Evolutionary conservation across 2,888 invertebrate genomes (phyloP), one percentile per base, ranked within the genome.

Genomic region (Ornithoptera alexandrae): DNA sequence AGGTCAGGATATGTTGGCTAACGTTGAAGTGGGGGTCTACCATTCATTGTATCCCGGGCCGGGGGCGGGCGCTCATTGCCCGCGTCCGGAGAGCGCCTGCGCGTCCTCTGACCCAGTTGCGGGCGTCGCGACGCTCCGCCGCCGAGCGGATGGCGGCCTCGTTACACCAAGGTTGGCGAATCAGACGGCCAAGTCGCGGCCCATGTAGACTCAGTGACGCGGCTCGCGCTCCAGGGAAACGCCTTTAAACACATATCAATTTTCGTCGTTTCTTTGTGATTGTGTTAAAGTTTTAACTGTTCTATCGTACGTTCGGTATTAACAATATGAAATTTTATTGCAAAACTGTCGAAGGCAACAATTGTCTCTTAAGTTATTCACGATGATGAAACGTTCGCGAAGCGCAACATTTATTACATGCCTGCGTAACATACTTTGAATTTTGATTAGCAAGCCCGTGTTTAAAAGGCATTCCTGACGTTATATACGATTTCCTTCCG

Each of bases 21-120:
- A 70, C 70, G 65, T 66, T 67, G 62, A 75, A 83, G 82, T 81
- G 84, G 85, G 86, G 87, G 84, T 85, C 87, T 79, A 79, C 87
- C 87, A 85, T 88, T 89, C 88, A 88, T 86, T 86, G 79, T 80
- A 80, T 81, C 82, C 84, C 83, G 81, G 86, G 84, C 84, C 84
- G 88, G 87, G 88, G 90, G 91, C 89, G 88, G 89, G 88, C 80
- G 87, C 87, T 90, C 88, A 91, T 90, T 92, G 90, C 86, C 77
- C 77, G 85, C 83, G 87, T 90, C 90, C 89, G 89, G 88, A 86
- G 75, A 74, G 82, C 86, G 91, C 92, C 87, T 89, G 90, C 90
- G 90, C 87, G 87, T 84, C 84, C 86, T 80, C 85, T 90, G 92
- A 91, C 91, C 90, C 88, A 91, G 81, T 89, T 90, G 89, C 80